Conservation (phyloP, 2,888 invertebrate genomes). For the Orchestes rusci region DNA sequence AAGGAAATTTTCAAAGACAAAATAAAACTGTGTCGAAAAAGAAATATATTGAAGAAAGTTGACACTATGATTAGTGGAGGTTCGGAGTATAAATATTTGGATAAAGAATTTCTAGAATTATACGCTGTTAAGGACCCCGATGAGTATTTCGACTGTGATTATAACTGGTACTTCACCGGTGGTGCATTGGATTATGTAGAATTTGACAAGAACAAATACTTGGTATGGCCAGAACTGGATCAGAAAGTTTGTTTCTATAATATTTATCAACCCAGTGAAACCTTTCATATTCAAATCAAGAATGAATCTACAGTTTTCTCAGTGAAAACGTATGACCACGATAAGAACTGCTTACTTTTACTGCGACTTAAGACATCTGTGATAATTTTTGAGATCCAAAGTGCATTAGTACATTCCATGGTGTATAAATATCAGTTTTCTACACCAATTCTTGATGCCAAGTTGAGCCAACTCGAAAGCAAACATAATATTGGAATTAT, state of each 20-base stretch:
- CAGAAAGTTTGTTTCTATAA: conserved; percentile 22
- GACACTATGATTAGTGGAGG: conserved; percentile 6
- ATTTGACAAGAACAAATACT: conserved; percentile 21
- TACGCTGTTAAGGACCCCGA: conserved; percentile 26
- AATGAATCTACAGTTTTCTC: conserved; percentile 18
- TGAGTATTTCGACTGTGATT: conserved; percentile 23
- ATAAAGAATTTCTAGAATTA: conserved; percentile 25
- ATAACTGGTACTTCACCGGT: conserved; percentile 28
- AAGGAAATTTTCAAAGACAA: conserved; percentile 20
- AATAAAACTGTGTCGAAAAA: conserved; percentile 14
- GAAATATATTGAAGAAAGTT: conserved; percentile 18
- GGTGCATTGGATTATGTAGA: conserved; percentile 26
- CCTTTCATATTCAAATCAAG: conserved; percentile 8
- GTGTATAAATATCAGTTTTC: conserved; percentile 1
- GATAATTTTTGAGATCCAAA: conserved; percentile 14
- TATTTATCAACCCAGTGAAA: neutral
- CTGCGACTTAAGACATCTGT: conserved; percentile 23
- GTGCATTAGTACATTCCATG: conserved; percentile 2
- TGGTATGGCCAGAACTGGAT: conserved; percentile 24
- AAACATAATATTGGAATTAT: conserved; percentile 23
- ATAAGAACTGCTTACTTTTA: conserved; percentile 11
- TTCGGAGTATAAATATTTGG: conserved; percentile 22
- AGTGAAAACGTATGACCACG: conserved; percentile 9
- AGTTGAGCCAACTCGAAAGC: conserved; percentile 19
- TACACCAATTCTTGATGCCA: conserved; percentile 26